Percentiles rank a stretch among this genome's conserved stretches.
These are phyloP conservation scores for Pseudococcus longispinus DNA, from an alignment of 2,888 invertebrate species.

Conservation along the genomic window DNA sequence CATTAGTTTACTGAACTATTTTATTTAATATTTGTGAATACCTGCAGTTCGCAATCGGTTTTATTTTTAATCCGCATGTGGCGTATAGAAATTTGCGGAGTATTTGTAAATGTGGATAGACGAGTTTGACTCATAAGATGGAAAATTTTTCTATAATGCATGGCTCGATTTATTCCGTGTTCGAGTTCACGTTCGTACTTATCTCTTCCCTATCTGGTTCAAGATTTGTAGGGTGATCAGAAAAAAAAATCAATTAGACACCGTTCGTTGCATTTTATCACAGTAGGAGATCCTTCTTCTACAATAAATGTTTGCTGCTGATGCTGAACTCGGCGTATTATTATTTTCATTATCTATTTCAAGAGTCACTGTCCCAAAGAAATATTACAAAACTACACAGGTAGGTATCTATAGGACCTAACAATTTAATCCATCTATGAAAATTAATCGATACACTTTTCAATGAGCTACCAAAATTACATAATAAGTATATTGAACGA, in stretches of 20 bases:
- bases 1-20: conserved; percentile 19
- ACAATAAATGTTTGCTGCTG: too few species aligned
- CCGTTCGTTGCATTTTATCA: neutral
- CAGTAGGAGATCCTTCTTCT: too few species aligned
- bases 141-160: neutral
- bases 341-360: neutral
- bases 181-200: neutral
- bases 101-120: neutral
- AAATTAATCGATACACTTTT: neutral
- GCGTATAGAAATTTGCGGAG: neutral
- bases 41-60: neutral
- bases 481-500: neutral
- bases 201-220: neutral
- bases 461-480: neutral
- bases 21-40: neutral
- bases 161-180: neutral
- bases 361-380: neutral
- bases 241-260: neutral
- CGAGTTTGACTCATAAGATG: neutral
- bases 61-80: neutral
- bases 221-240: neutral
- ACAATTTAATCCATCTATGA: neutral
- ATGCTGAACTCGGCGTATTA: neutral
- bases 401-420: too few species aligned
- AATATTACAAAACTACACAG: too few species aligned